phyloP scores from a whole-genome alignment of 2,797 vertebrate species.

The Tympanoctomys barrerae region DNA sequence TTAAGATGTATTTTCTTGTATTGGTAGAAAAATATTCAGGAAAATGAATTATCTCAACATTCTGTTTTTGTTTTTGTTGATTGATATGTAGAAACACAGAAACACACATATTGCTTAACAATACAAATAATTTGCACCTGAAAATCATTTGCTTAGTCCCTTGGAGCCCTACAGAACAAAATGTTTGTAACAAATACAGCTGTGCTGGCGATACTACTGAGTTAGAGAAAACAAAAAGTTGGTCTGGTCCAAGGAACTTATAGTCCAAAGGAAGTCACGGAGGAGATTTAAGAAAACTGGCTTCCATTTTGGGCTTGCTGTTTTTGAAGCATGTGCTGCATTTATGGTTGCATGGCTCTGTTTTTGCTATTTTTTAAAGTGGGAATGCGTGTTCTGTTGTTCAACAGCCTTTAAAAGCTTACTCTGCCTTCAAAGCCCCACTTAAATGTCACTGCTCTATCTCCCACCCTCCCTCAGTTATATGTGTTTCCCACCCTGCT shows the following conservation, averaged over 20 bases:
- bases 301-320: conserved; percentile 61
- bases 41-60: conserved; percentile 70
- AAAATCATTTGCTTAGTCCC: conserved; percentile 82
- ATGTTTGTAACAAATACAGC: conserved; percentile 82
- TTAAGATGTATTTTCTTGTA: conserved; percentile 58
- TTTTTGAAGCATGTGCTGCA: conserved; percentile 44
- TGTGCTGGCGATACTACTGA: conserved; percentile 75
- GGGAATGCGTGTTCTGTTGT: conserved; percentile 38
- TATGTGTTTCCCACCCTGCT: neutral
- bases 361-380: conserved; percentile 34
- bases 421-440: neutral
- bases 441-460: conserved; percentile 30
- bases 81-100: conserved; percentile 76
- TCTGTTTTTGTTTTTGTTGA: conserved; percentile 75
- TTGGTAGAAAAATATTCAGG: conserved; percentile 49
- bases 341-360: conserved; percentile 41
- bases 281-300: conserved; percentile 70
- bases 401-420: conserved; percentile 40
- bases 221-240: conserved; percentile 74
- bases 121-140: conserved; percentile 83
- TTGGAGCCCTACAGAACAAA: conserved; percentile 76
- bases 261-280: conserved; percentile 74
- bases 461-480: neutral
- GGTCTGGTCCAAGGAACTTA: conserved; percentile 75
- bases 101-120: conserved; percentile 78